Conservation (phyloP, 2,888 invertebrate genomes). For the Cotesia congregata region DNA sequence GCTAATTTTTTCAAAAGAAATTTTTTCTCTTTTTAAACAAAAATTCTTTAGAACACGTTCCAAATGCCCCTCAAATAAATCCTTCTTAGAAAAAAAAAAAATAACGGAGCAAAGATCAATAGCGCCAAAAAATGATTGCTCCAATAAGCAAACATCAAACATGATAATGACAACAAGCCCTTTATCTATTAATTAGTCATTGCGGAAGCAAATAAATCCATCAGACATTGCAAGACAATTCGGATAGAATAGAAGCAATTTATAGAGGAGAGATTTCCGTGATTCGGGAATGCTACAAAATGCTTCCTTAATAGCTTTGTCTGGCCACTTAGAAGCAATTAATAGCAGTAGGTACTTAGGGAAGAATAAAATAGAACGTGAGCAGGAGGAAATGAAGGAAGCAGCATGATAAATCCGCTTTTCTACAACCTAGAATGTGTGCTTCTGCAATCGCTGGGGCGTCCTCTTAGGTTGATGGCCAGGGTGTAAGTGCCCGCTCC, state of each 20-base stretch:
- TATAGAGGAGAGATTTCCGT: background rate
- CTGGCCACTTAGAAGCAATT: background rate
- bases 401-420: background rate
- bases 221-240: background rate
- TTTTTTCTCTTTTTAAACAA: no score
- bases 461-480: background rate
- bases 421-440: background rate
- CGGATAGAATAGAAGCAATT: background rate
- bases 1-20: no score
- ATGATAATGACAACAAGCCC: background rate
- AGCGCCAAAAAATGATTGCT: background rate
- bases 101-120: background rate
- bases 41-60: no score
- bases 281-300: background rate
- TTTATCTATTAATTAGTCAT: slow-evolving; percentile 6
- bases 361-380: background rate
- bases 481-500: background rate
- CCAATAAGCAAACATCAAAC: background rate
- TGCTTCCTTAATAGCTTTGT: background rate
- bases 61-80: no score
- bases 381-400: background rate
- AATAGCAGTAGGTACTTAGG: background rate
- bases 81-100: no score
- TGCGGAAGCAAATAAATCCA: slow-evolving; percentile 14
- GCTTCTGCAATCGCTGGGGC: background rate